Evolutionary conservation across 2,797 vertebrate genomes (phyloP), one percentile per base, ranked within the genome.

Genomic region (Adelosebastes latens): DNA sequence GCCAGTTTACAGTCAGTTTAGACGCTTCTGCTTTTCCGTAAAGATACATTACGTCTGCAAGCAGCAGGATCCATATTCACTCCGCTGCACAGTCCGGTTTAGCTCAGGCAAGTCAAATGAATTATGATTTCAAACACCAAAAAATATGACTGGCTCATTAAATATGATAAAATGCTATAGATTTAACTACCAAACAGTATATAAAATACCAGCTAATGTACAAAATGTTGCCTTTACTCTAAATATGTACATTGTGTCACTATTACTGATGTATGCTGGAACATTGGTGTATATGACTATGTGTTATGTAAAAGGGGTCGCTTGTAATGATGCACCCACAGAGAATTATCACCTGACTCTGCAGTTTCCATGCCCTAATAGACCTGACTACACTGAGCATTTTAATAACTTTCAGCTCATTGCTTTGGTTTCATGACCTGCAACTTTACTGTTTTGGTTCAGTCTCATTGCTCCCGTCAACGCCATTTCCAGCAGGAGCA

Each of bases 1-100:
- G 92, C 83, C 88, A 83, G 88, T 91, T 93, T 92, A 89, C 90
- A 90, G 72, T 83, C 87, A 82, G 72, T 92, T 92, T 89, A 89
- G 79, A 88, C 59, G 68, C 84, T 81, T 84, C 80, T 81, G 59
- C 89, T 87, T 87, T 81, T 76, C 80, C 78, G 74, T 77, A 75
- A 83, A 86, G 72, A 72, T 83, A 22, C 86, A 85, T 89, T 85
- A 85, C 71, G 20, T 81, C 83, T 86, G 71, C 69, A 68, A 84
- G 85, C 81, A 82, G 83, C 80, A 81, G 79, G 31, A 80, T 82
- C 73, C 81, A 79, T 52, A 87, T 83, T 75, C 73, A 77, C 75
- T 81, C 72, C 49, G n/a, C 63, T 60, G 59, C 80, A 80, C 77
- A 56, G 66, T 74, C 58, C 72, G 67, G n/a, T 65, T 85, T 22